Base-by-base conservation (phyloP, 2,113 vertebrate genomes). In the Cepphus grylle region DNA sequence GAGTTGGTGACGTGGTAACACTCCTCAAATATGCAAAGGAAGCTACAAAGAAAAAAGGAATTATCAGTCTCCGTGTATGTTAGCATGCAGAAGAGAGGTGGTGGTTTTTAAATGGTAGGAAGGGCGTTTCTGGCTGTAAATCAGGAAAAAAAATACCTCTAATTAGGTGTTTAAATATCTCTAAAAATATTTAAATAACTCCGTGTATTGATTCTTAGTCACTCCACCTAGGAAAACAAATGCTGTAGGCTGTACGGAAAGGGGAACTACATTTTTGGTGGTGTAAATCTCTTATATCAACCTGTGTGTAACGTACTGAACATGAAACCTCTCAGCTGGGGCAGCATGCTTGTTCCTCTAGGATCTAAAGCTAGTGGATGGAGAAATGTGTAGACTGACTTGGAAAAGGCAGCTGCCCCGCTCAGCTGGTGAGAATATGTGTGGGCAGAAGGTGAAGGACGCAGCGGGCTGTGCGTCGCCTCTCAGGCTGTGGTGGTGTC, bases 21-120 rank as follows among this genome's bases (percentile, higher is more conserved):
- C 22, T 53, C 8, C 22, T 23, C 25, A 74, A 16, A 58, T 12
- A 4, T 29, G 10, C 13, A n/a, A 61, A 84, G 20, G 16, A 49
- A 8, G 15, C 27, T 36, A 16, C 8, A 52, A 73, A 91, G 18
- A 4, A 47, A 77, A 86, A 52, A 49, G 26, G 18, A 65, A 76
- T 52, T 14, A 20, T 14, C 1, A 0, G 6, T n/a, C 11, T 43
- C 11, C 5, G 13, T 27, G 5, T 20, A 19, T 20, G 2, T 27
- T 45, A 79, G 12, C 8, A 62, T 32, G 36, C 84, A 66, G 34
- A 85, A 66, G 26, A 69, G 45, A 58, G 7, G 4, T 38, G 50
- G 7, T 49, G 40, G 2, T 6, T 87, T 91, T 81, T 23, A 50
- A 67, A 53, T 2, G 1, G 4, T 38, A 49, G 13, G 32, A 89